phyloP scores from a whole-genome alignment of 2,888 invertebrate genomes.

The Lutraria lutraria region DNA sequence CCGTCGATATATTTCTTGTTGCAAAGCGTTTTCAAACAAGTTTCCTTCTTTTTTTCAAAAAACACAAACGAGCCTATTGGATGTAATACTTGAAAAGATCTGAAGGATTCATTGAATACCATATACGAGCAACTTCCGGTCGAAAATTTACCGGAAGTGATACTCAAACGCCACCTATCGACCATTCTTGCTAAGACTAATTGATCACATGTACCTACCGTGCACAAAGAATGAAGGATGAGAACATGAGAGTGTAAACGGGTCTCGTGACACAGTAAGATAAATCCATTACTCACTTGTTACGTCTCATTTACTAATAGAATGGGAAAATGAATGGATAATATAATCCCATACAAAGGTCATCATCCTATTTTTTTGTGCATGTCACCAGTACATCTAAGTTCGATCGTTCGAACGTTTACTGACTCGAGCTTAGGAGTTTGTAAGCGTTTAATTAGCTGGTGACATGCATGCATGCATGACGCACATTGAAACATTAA shows the following conservation, averaged over 20 bases:
- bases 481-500: too few relatives aligned
- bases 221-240: neutral
- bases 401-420: neutral
- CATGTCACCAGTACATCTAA: neutral
- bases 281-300: neutral
- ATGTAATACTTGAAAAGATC: neutral
- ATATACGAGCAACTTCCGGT: neutral
- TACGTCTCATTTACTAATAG: neutral
- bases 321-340: neutral
- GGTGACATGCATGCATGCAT: too few relatives aligned
- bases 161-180: neutral
- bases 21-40: neutral
- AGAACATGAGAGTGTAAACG: neutral
- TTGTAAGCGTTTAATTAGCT: too few relatives aligned
- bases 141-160: slow-evolving; percentile 8
- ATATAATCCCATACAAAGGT: neutral
- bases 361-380: neutral
- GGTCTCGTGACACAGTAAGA: neutral
- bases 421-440: too few relatives aligned
- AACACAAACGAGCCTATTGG: neutral
- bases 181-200: neutral
- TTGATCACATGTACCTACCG: neutral
- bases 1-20: too few relatives aligned
- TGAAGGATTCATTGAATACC: neutral
- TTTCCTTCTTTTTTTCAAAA: neutral